Percentiles rank a stretch among this genome's conserved stretches.
These are phyloP conservation scores for Lagopus leucura DNA, from an alignment of 2,113 vertebrate species.

Conservation along the genomic window DNA sequence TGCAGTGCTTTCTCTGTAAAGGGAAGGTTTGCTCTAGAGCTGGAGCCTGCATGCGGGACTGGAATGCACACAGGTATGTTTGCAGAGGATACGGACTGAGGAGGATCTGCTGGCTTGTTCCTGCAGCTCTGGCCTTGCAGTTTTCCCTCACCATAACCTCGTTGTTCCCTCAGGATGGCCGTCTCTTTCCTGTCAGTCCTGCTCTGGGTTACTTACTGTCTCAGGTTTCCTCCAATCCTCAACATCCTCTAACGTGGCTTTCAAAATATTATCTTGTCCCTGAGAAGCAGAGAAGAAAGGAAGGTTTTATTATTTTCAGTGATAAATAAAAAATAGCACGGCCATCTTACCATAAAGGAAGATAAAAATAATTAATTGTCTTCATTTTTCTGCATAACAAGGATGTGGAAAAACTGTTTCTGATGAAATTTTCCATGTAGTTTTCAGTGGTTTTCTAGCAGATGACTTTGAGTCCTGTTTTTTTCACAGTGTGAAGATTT, in stretches of 20 bases:
- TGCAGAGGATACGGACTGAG: background rate
- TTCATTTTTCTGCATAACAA: background rate
- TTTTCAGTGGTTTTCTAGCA: background rate
- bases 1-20: background rate
- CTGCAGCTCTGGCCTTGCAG: background rate
- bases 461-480: background rate
- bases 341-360: background rate
- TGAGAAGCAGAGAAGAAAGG: background rate
- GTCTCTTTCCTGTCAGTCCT: background rate
- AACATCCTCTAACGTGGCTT: background rate
- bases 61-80: background rate
- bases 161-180: background rate
- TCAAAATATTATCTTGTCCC: background rate
- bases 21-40: background rate
- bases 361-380: background rate
- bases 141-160: background rate
- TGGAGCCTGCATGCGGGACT: no score
- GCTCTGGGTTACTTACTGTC: background rate
- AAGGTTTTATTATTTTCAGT: background rate
- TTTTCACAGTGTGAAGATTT: background rate
- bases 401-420: background rate
- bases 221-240: background rate
- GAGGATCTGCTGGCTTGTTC: background rate
- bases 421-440: background rate
- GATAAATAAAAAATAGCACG: background rate